Base-by-base conservation (phyloP, 2,888 invertebrate genomes). In the Parnassius smintheus region DNA sequence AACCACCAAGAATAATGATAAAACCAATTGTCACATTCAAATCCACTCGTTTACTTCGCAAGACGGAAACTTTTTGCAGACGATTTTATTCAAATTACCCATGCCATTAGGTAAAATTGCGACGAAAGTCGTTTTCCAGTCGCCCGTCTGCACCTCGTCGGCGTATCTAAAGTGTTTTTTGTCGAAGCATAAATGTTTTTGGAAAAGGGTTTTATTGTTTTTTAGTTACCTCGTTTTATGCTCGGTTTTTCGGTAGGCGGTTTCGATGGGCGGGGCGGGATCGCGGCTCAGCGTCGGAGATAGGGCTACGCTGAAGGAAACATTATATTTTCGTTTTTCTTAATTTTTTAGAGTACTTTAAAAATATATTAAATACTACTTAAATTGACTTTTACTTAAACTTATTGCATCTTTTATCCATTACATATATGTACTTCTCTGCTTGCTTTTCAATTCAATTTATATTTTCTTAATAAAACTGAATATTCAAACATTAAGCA, bases 181-280 rank as follows among this genome's bases (percentile, higher is more conserved):
- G 79, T 78, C 74, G 75, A 77, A 77, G 81, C 77, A 66, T 72
- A 71, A 74, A 72, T 72, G 69, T 73, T 72, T 74, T 70, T 77
- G 75, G 73, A 75, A 76, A 74, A 81, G 77, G 77, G 80, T 83
- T 86, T 86, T 85, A 85, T 89, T 86, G 85, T 88, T 90, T 90
- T 88, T 88, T 83, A 74, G 71, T 74, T 75, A 75, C 75, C 73
- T 65, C 78, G 73, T 82, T 85, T 83, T 83, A 85, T 83, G 78
- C 76, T 81, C 72, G 76, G 83, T 74, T 85, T 86, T 91, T 90
- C 90, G 88, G 90, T 88, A 89, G 91, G 91, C 90, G 91, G 83
- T 78, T 66, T 70, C 73, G 59, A 73, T 74, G 81, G 91, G 90
- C 89, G 91, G 83, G 71, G 74, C 75, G 72, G 73, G 63, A 66